These are phyloP conservation scores for Barypeithes pellucidus DNA, from an alignment of 2,888 invertebrate genomes.

Conservation along the genomic window DNA sequence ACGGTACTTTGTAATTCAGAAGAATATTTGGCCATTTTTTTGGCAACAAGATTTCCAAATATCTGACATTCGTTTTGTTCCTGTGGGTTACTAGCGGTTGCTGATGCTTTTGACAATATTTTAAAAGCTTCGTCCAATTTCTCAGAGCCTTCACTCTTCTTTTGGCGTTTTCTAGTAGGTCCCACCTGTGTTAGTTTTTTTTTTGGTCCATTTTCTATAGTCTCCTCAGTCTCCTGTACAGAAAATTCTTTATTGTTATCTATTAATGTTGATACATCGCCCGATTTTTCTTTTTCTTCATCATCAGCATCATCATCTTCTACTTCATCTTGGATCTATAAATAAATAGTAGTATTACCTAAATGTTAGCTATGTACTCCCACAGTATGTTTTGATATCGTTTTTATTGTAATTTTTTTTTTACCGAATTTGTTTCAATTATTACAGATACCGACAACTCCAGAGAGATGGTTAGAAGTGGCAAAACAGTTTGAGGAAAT, in stretches of 20 bases:
- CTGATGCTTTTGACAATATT: slow-evolving; percentile 1
- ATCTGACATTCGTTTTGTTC: slow-evolving; percentile 13
- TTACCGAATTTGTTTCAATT: not conserved
- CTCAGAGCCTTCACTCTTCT: not conserved
- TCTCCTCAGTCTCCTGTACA: no score
- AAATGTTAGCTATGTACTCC: not conserved
- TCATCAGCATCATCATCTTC: no score
- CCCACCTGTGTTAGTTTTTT: no score
- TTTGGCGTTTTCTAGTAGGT: no score
- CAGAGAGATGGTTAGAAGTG: slow-evolving; percentile 14
- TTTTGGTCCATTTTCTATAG: no score
- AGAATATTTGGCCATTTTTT: slow-evolving; percentile 10
- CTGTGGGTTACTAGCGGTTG: slow-evolving; percentile 4
- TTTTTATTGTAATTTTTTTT: not conserved
- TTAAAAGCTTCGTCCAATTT: slow-evolving; percentile 6
- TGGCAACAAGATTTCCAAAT: slow-evolving; percentile 23
- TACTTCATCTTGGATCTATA: no score
- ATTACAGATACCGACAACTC: slow-evolving; percentile 13
- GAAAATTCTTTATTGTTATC: no score
- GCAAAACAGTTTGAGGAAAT: slow-evolving; percentile 17
- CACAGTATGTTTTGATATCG: not conserved
- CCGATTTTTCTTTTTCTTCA: no score
- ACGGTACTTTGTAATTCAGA: slow-evolving; percentile 2
- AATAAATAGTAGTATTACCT: no score
- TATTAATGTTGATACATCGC: no score